Conservation (phyloP, 2,113 vertebrate species). For the Agapornis roseicollis region DNA sequence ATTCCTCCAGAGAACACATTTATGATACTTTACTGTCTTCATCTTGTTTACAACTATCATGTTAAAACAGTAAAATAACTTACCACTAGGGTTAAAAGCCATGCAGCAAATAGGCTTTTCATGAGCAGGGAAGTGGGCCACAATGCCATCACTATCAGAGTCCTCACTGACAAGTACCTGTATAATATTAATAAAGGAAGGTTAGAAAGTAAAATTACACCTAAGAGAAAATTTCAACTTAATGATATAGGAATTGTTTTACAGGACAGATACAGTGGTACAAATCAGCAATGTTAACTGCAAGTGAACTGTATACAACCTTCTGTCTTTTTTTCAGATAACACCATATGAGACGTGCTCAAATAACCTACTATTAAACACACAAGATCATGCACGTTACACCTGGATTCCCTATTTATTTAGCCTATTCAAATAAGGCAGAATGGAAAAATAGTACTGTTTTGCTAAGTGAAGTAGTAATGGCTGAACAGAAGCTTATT, state of each 20-base stretch:
- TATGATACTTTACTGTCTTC: not conserved
- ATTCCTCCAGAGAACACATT: not conserved
- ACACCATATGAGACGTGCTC: rapidly evolving
- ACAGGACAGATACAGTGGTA: not conserved
- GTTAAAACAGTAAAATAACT: constrained; percentile 12
- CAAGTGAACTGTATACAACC: not conserved
- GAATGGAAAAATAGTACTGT: not conserved
- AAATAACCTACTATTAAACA: not conserved
- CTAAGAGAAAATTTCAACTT: not conserved
- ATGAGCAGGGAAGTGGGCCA: constrained; percentile 97
- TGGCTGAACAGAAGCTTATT: not conserved
- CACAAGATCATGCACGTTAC: not conserved
- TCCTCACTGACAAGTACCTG: constrained; percentile 96
- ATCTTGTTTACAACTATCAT: not conserved
- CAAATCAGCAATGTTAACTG: not conserved
- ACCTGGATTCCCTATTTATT: not conserved
- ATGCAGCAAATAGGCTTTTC: constrained; percentile 99
- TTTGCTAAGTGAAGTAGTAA: not conserved
- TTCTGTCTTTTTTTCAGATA: not conserved
- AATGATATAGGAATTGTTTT: not conserved
- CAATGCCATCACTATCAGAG: constrained; percentile 92
- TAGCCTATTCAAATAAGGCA: not conserved
- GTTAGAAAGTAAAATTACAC: not conserved
- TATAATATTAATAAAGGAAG: not conserved
- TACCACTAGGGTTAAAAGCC: constrained; percentile 97